phyloP scores from a whole-genome alignment of 2,888 invertebrate genomes.

The Eupsilia transversa region DNA sequence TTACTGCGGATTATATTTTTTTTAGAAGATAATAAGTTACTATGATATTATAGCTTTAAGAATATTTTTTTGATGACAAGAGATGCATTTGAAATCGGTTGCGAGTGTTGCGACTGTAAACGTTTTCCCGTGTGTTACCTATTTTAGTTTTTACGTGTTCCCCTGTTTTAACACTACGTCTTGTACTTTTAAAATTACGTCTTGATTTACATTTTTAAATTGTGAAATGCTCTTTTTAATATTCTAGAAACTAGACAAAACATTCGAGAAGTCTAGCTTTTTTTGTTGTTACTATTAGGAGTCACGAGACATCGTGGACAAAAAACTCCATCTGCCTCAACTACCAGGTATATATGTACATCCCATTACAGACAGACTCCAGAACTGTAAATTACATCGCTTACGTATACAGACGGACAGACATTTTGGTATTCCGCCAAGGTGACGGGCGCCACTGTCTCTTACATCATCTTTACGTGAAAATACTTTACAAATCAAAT shows the following conservation, averaged over 20 bases:
- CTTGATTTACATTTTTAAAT: constrained; percentile 1
- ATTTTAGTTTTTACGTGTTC: background rate
- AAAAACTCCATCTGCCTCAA: constrained; percentile 20
- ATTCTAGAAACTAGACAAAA: constrained; percentile 2
- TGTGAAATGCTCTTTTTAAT: background rate
- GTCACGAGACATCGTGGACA: constrained; percentile 13
- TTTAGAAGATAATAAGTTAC: constrained; percentile 13
- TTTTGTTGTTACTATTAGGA: constrained; percentile 7
- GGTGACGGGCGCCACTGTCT: constrained; percentile 69
- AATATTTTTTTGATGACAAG: constrained; percentile 16
- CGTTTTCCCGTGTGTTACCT: background rate
- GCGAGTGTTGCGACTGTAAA: constrained; percentile 1
- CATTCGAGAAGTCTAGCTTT: background rate
- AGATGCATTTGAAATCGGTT: constrained; percentile 61
- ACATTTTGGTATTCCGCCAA: constrained; percentile 79
- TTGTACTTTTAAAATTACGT: too few relatives aligned
- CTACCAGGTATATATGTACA: constrained; percentile 47
- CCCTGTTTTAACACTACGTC: constrained; percentile 9
- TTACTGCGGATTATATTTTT: constrained; percentile 17
- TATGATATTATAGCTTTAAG: constrained; percentile 30
- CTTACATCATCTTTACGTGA: constrained; percentile 66
- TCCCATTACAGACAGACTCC: constrained; percentile 72
- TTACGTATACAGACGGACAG: constrained; percentile 70
- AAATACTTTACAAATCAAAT: constrained; percentile 53
- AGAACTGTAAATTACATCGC: constrained; percentile 73